These are phyloP conservation scores for Iphiclides podalirius DNA, from an alignment of 2,888 invertebrate species.

Conservation along the genomic window DNA sequence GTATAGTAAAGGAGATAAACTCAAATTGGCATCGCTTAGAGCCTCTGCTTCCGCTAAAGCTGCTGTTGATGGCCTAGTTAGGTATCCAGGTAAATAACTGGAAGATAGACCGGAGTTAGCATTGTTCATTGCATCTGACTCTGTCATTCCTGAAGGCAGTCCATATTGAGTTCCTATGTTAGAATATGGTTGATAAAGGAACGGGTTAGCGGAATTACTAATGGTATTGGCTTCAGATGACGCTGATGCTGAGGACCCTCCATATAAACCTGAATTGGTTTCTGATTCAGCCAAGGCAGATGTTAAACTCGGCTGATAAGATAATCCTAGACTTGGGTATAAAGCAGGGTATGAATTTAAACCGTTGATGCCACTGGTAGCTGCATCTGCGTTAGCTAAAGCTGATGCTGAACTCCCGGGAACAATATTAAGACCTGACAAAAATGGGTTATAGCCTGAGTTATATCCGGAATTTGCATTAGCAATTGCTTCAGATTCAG, in stretches of 20 bases:
- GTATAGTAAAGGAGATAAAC: not conserved
- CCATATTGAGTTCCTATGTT: too few species aligned
- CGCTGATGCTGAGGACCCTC: not conserved
- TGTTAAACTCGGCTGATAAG: not conserved
- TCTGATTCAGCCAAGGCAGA: too few species aligned
- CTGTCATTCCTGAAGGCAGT: not conserved
- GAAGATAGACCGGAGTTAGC: not conserved
- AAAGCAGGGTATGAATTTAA: not conserved
- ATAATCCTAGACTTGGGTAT: not conserved
- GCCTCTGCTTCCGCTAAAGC: conserved; percentile 11
- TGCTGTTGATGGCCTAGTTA: conserved; percentile 5
- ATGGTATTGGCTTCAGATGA: not conserved
- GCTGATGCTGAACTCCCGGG: conserved; percentile 4
- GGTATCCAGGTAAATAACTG: not conserved
- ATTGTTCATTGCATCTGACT: not conserved
- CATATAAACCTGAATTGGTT: too few species aligned
- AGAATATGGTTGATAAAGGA: not conserved
- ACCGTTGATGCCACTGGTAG: not conserved
- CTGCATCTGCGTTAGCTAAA: conserved; percentile 6
- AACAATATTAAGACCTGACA: not conserved
- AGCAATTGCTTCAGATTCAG: conserved; percentile 8
- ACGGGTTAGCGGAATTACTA: not conserved
- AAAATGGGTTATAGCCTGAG: not conserved
- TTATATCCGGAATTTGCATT: conserved; percentile 11
- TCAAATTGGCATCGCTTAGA: not conserved